phyloP scores from a whole-genome alignment of 1,140 invertebrate genomes.

The Parapsyche elsis region DNA sequence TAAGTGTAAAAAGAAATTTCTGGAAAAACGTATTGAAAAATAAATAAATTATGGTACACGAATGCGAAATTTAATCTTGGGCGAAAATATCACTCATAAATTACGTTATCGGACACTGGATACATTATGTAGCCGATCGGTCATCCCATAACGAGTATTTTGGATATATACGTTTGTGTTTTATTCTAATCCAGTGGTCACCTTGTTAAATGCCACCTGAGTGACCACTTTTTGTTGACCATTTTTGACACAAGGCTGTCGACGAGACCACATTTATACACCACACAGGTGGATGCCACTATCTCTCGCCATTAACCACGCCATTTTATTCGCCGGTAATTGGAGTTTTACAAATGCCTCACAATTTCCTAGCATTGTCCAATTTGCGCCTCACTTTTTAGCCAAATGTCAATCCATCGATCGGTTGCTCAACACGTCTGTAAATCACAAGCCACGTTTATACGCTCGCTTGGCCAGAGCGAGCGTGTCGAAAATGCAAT shows the following conservation, averaged over 20 bases:
- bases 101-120: too few relatives aligned
- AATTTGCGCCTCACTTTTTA: not conserved
- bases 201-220: constrained; percentile 36
- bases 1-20: too few relatives aligned
- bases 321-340: not conserved
- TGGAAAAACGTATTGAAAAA: too few relatives aligned
- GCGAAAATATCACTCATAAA: too few relatives aligned
- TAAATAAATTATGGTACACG: too few relatives aligned
- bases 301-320: not conserved
- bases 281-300: constrained; percentile 13
- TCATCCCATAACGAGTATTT: not conserved
- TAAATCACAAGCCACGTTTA: not conserved
- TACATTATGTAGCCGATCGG: not conserved
- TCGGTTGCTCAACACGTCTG: not conserved
- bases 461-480: not conserved
- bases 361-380: not conserved
- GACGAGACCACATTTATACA: not conserved
- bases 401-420: not conserved
- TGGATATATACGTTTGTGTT: not conserved
- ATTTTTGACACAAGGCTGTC: constrained; percentile 34
- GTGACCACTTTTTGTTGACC: constrained; percentile 27
- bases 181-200: constrained; percentile 23
- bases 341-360: too few relatives aligned
- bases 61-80: too few relatives aligned
- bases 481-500: not conserved